phyloP scores from a whole-genome alignment of 2,113 vertebrate genomes.

The Onychostoma macrolepis region DNA sequence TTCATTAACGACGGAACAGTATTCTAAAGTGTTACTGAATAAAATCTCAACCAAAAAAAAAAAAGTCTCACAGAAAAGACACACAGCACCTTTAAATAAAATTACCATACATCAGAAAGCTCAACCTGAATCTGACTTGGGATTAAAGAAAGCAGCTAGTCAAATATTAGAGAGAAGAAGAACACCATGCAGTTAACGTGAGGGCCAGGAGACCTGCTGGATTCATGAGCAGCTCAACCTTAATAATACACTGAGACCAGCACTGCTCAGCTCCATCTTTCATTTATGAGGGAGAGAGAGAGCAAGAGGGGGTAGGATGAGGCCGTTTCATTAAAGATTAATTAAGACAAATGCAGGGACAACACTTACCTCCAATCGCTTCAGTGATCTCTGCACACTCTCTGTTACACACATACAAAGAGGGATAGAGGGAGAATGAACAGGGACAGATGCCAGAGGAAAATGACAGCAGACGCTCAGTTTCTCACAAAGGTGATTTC shows the following conservation, averaged over 20 bases:
- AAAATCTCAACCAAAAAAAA: no score
- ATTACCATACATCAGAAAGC: background rate
- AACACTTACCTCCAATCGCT: constrained; percentile 54
- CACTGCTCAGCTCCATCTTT: constrained; percentile 55
- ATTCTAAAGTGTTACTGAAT: no score
- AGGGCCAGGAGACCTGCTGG: constrained; percentile 44
- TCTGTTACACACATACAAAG: background rate
- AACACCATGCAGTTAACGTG: constrained; percentile 40
- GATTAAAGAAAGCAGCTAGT: background rate
- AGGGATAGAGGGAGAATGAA: background rate
- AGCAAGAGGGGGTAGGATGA: constrained; percentile 30
- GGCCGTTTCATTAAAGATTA: constrained; percentile 58
- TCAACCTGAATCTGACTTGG: background rate
- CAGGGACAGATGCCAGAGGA: background rate
- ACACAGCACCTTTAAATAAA: background rate
- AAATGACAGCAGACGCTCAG: background rate
- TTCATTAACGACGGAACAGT: no score
- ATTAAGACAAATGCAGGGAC: constrained; percentile 59
- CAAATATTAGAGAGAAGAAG: constrained; percentile 51
- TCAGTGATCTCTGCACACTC: constrained; percentile 43
- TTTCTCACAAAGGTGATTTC: background rate
- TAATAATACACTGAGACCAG: constrained; percentile 52
- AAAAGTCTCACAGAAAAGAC: background rate
- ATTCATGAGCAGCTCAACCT: constrained; percentile 51
- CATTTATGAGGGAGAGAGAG: constrained; percentile 49